Evolutionary conservation across 2,797 vertebrate species (phyloP).

Genomic region (Periophthalmus magnuspinnatus): DNA sequence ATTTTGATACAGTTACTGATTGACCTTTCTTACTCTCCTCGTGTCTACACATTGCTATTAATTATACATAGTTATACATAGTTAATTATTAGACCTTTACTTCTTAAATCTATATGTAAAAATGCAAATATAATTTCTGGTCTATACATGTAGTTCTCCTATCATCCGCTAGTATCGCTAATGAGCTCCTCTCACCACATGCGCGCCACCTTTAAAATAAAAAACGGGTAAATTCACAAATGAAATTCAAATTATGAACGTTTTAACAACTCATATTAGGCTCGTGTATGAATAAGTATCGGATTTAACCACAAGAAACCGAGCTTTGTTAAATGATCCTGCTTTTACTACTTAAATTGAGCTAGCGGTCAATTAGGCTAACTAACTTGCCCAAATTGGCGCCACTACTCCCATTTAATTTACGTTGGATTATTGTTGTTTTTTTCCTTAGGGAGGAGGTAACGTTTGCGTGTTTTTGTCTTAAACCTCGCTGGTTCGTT

Average conservation of each 20-base stretch:
- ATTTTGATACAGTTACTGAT: no score
- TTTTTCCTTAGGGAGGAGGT: conserved; percentile 22
- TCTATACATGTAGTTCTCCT: not conserved
- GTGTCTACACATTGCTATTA: no score
- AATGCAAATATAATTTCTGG: no score
- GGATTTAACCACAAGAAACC: not conserved
- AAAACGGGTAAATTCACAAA: not conserved
- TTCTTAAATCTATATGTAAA: no score
- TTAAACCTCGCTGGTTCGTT: not conserved
- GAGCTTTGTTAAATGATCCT: not conserved
- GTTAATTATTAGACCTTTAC: no score
- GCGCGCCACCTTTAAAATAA: not conserved
- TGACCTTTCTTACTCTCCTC: no score
- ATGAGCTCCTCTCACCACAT: not conserved
- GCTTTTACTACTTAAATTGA: not conserved
- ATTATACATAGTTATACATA: no score
- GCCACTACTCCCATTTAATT: not conserved
- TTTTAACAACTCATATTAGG: not conserved
- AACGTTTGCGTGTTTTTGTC: conserved; percentile 5
- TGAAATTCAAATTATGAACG: not conserved
- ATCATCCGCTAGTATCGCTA: not conserved
- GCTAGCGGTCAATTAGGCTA: not conserved
- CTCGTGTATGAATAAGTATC: no score
- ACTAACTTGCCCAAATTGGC: not conserved
- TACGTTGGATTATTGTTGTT: conserved; percentile 24